Evolutionary conservation across 2,113 vertebrate genomes (phyloP), one percentile per base, ranked within the genome.

Genomic region (Siniperca knerii): DNA sequence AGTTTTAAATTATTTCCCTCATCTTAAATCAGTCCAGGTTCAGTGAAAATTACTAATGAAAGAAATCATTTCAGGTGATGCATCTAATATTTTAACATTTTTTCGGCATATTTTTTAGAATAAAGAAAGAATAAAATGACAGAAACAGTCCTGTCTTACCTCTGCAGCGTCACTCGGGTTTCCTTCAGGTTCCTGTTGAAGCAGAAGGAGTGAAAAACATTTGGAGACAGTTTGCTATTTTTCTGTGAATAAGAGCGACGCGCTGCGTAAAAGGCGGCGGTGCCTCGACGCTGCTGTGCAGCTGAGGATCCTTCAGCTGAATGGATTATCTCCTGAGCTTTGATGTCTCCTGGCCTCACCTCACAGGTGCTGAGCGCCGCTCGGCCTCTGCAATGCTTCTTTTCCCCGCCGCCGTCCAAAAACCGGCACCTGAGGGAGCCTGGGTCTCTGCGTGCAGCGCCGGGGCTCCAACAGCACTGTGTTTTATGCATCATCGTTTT

Each of bases 401-500:
- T 89, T 58, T 60, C 66, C 54, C 50, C 67, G 16, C 64, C 80
- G 46, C 69, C 83, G 78, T 89, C 75, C 84, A 86, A 85, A 82
- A 78, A 79, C 15, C 40, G 35, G 92, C 86, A 92, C 92, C 94
- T 80, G 81, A 83, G 84, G 89, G 84, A 91, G 83, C 83, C 83
- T 75, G 69, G 85, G 81, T 85, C 84, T 91, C 86, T 69, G 83
- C 80, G 85, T 73, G 79, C 92, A 23, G 68, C 83, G 50, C 77
- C 71, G 67, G 64, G 73, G 77, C 83, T 89, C 87, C 90, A 85
- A 62, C 88, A 90, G 77, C 89, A 75, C 92, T 54, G 74, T 84
- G 91, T 93, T 95, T 95, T 94, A 88, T 95, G 94, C 95, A 92
- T 93, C 94, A 88, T 90, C 81, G 92, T 95, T 94, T 95, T 94